Percentiles rank a stretch among this genome's conserved stretches.
Conservation (phyloP, 1,140 invertebrate genomes). For the Macrocentrus cingulum region DNA sequence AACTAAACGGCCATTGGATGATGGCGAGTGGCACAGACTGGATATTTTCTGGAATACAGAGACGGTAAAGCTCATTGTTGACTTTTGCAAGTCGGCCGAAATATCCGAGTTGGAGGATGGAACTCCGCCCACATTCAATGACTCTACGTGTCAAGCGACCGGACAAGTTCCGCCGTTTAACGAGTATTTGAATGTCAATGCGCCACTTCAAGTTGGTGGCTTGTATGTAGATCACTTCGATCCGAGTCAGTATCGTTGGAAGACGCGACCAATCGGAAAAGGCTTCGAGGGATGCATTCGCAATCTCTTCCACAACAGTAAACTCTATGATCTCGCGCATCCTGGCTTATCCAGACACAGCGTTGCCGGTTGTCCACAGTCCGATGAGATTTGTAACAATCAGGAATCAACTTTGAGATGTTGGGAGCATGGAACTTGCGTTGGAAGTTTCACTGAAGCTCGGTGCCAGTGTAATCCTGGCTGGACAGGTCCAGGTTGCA, state of each 20-base stretch:
- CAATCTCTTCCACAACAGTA: constrained; percentile 94
- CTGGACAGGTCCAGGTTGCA: constrained; percentile 85
- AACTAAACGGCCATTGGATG: constrained; percentile 82
- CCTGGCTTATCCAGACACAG: constrained; percentile 83
- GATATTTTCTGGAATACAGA: constrained; percentile 96
- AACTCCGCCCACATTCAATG: constrained; percentile 81
- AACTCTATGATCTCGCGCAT: constrained; percentile 89
- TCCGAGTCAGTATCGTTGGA: constrained; percentile 82
- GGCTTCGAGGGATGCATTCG: constrained; percentile 94
- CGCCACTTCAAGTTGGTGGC: constrained; percentile 91
- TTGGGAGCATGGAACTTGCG: constrained; percentile 90
- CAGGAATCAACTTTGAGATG: constrained; percentile 80
- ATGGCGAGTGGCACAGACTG: constrained; percentile 94
- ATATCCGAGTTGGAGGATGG: constrained; percentile 87
- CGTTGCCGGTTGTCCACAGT: constrained; percentile 83
- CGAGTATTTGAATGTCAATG: constrained; percentile 95
- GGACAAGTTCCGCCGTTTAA: constrained; percentile 92
- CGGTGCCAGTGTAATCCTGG: constrained; percentile 91
- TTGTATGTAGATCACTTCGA: constrained; percentile 84
- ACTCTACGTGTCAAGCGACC: constrained; percentile 82
- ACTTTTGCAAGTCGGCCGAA: constrained; percentile 85
- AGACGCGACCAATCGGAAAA: constrained; percentile 82
- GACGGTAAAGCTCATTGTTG: constrained; percentile 87
- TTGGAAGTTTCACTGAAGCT: constrained; percentile 85
- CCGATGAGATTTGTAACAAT: constrained; percentile 83